Evolutionary conservation across 2,797 vertebrate species (phyloP), one percentile per base, ranked within the genome.

Genomic region (Lutjanus campechanus): DNA sequence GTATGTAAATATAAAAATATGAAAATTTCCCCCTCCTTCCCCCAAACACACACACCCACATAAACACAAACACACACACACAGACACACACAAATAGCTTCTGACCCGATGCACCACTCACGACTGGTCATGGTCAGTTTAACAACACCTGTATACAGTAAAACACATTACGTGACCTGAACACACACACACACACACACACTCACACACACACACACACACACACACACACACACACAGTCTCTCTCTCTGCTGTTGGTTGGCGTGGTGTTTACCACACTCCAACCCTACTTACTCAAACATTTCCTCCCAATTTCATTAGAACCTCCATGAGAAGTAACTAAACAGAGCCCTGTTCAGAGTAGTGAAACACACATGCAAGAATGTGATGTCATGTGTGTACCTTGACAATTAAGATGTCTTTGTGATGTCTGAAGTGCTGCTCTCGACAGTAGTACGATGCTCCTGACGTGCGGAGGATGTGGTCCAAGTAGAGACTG

Each of bases 401-500:
- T 63, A 82, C 97, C 97, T 97, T 97, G 71, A 97, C 91, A 85
- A 97, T 85, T 89, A 96, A 97, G 73, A 96, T 96, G 87, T 97
- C 97, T 88, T 95, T 97, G 81, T 97, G 95, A 44, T 95, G 90
- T 82, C 95, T 95, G 11, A 92, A 76, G 88, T 96, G 96, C 0
- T 96, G 95, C 89, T 97, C 96, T 73, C 93, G 93, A 86, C 95
- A 96, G 75, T 95, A 94, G 60, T 95, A 93, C 0, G 94, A 95
- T 60, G 94, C 92, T 29, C 94, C 88, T 0, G 96, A 95, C 85
- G 96, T 97, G 85, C 96, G 95, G 84, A 97, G 91, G 89, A 97
- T 97, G 82, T 96, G 96, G 91, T 97, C 96, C 89, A 97, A 91
- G 81, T 97, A 97, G 22, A 97, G 95, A 82, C 97, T 97, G 69